A percentile compares a stretch with the other conserved stretches of the same genome.
Conservation (phyloP, 1,140 invertebrate genomes). For the Drosophila saltans region DNA sequence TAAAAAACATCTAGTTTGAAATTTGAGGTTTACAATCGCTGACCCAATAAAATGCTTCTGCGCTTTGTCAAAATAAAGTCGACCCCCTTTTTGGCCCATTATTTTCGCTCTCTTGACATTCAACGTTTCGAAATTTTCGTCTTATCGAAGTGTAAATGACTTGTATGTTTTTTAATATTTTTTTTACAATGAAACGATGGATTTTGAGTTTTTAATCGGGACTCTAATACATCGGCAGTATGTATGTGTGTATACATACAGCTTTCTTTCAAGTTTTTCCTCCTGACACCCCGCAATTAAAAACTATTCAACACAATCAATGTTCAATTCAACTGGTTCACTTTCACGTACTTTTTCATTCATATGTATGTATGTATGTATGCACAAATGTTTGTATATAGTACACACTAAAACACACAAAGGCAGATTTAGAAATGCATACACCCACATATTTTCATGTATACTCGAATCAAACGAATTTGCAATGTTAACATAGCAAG, state of each 20-base stretch:
- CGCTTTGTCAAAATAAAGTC: no score
- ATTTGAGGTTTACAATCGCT: no score
- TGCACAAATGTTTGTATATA: not conserved
- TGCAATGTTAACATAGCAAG: conserved; percentile 1
- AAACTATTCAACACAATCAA: not conserved
- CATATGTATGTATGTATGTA: not conserved
- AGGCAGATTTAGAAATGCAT: conserved; percentile 1
- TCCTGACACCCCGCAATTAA: not conserved
- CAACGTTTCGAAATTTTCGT: no score
- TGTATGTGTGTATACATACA: not conserved
- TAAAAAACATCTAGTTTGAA: no score
- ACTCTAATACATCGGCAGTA: no score
- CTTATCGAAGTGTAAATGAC: no score
- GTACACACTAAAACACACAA: not conserved
- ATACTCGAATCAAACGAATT: conserved; percentile 1
- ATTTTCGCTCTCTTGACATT: no score
- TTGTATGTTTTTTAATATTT: no score
- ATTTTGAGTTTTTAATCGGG: no score
- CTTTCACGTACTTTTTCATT: not conserved
- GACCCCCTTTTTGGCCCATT: no score
- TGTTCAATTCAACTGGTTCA: not conserved
- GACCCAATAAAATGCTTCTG: no score
- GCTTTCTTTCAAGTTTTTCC: not conserved
- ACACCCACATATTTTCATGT: conserved; percentile 11
- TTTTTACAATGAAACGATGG: no score